Conservation (phyloP, 2,113 vertebrate genomes). For the Cairina moschata region DNA sequence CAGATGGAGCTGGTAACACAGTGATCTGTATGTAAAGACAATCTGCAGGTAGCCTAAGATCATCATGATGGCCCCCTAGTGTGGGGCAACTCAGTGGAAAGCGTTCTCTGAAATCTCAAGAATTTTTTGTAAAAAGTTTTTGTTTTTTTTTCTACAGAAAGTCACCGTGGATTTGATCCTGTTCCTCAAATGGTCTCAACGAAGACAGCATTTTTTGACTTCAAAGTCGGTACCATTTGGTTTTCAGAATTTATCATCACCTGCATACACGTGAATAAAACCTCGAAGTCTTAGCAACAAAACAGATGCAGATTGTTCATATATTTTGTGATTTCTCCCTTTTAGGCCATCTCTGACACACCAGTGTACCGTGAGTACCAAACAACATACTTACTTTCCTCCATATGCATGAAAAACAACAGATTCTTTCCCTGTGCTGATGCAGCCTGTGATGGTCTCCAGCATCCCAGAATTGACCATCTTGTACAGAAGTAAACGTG, state of each 20-base stretch:
- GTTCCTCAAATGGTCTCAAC: not conserved
- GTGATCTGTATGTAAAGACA: not conserved
- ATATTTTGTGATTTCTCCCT: not conserved
- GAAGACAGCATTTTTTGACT: not conserved
- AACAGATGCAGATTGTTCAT: not conserved
- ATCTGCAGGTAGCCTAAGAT: not conserved
- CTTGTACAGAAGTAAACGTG: slow-evolving; percentile 95
- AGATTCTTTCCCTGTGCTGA: slow-evolving; percentile 97
- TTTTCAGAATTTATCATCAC: not conserved
- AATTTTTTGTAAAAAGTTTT: not conserved
- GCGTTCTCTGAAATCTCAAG: not conserved
- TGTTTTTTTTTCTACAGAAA: not conserved
- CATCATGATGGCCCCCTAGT: not conserved
- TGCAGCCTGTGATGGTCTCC: slow-evolving; percentile 95
- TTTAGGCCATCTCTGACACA: not conserved
- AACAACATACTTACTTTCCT: slow-evolving; percentile 82
- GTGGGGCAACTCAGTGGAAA: not conserved
- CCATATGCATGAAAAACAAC: slow-evolving; percentile 97
- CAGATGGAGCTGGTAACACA: not conserved
- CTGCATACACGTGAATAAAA: not conserved
- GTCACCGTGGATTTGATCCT: not conserved
- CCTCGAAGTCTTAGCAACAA: not conserved
- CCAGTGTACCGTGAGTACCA: not conserved
- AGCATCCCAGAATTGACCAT: slow-evolving; percentile 93
- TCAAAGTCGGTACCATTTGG: not conserved